Base-by-base conservation (phyloP, 2,888 invertebrate species). In the Conomelus anceps region DNA sequence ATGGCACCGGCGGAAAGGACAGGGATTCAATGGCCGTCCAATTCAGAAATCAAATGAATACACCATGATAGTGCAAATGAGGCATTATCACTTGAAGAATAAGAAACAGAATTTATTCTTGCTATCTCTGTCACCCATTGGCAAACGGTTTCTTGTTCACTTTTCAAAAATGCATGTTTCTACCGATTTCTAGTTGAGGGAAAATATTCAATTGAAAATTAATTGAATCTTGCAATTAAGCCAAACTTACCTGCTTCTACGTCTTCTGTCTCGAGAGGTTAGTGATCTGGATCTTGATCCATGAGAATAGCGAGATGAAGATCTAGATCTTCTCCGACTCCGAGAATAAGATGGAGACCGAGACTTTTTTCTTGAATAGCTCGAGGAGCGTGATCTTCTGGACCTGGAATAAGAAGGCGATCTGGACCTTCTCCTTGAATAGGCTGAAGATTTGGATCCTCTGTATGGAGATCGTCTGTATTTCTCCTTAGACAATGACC, bases 261-360 rank as follows among this genome's bases (percentile, higher is more conserved):
- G 24, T 22, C 13, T 86, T 24, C 29, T 86, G 0, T 86, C 86
- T 86, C 24, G 24, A 23, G 86, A 22, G n/a, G 86, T 13, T 24
- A 24, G 24, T 7, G 86, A 86, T 86, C 86, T 86, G 22, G 86
- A 86, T 23, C 86, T 22, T 86, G 86, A 86, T 22, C 86, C 6
- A n/a, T 24, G 29, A 86, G 22, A 29, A 41, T 88, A 88, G 87
- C 88, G 86, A 9, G 89, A 89, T 17, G 88, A 85, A n/a, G 89
- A 89, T 24, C 89, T 41, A n/a, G 89, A 89, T 63, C 88, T 89
- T 20, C 89, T 89, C 20, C 89, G 89, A 23, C 86, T 89, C 22
- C 88, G 41, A 86, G 89, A 88, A 22, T 88, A 89, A 22, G 89
- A 89, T 24, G 86, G 86, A 17, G 86, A 86, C 0, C 86, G 86